Evolutionary conservation across 2,113 vertebrate genomes (phyloP), one percentile per base, ranked within the genome.

Genomic region (Varanus komodoensis): DNA sequence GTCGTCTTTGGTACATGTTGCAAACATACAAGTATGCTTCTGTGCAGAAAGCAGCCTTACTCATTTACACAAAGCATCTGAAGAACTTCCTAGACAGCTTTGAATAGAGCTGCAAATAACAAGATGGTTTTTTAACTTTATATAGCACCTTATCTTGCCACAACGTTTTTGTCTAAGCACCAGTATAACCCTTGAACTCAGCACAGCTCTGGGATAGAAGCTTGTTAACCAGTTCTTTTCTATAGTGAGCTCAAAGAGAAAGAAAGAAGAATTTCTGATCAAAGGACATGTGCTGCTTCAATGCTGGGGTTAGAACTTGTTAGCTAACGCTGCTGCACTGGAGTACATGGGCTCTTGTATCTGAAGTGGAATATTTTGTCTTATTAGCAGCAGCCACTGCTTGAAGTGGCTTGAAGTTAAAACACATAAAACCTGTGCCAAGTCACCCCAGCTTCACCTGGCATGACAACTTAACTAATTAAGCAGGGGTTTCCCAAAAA

Each of bases 121-220:
- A 89, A 91, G 1, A 27, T 67, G 95, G 92, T 87, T 95, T 96
- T 91, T 93, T 88, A 92, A 95, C 95, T 96, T 96, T 95, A 95
- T 95, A 95, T 96, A 96, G 95, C 92, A 95, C 95, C 93, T 95
- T 96, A 96, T 96, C 96, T 95, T 89, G 32, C 90, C 1, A 0
- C 87, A 87, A 85, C 93, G 95, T 96, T 96, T 96, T 95, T 96
- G 94, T 95, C 81, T 0, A 0, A 78, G 90, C 87, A 93, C 94
- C 89, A 94, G 87, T 85, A 88, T 95, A 92, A 94, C 93, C 91
- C 94, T 67, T 87, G 93, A 96, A 94, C 94, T 93, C 86, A 80
- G 89, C 92, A 89, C 32, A 93, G 69, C 88, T 89, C 90, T 92
- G 89, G 67, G 48, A 80, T 69, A 80, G 74, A 69, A 90, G n/a